Percentiles rank a stretch among this genome's conserved stretches.
Evolutionary conservation across 1,140 invertebrate genomes (phyloP).

Genomic region (Helicoverpa armigera): DNA sequence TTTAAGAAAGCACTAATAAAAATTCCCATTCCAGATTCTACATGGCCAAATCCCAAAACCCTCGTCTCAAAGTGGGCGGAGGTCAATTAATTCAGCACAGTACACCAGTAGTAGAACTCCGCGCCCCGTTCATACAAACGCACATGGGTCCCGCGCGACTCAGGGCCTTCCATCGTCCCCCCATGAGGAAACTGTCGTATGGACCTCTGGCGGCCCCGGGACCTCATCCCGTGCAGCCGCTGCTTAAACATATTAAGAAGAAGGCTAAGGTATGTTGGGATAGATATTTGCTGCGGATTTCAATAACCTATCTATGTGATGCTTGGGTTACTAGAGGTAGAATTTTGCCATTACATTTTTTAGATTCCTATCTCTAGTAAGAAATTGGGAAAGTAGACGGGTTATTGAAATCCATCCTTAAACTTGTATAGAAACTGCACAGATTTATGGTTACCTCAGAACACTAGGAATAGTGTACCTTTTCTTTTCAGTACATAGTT

Average conservation of each 20-base stretch:
- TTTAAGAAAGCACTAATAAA: too few species aligned
- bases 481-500: too few species aligned
- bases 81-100: conserved; percentile 98
- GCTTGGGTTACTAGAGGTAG: too few species aligned
- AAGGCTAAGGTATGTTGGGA: conserved; percentile 91
- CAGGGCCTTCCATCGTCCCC: conserved; percentile 97
- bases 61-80: conserved; percentile 92
- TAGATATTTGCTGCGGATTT: background rate
- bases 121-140: conserved; percentile 98
- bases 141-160: conserved; percentile 93
- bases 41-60: conserved; percentile 93
- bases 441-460: too few species aligned
- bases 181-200: conserved; percentile 95
- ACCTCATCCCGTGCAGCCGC: conserved; percentile 92
- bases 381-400: too few species aligned
- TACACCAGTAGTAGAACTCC: conserved; percentile 97
- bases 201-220: conserved; percentile 91
- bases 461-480: too few species aligned
- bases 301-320: too few species aligned
- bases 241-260: conserved; percentile 96
- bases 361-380: too few species aligned
- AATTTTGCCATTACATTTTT: too few species aligned
- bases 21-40: conserved; percentile 96
- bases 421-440: too few species aligned
- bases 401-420: too few species aligned